phyloP scores from a whole-genome alignment of 30 jellyfish, hydroid and myxozoan species.

The Aurelia coerulea region DNA sequence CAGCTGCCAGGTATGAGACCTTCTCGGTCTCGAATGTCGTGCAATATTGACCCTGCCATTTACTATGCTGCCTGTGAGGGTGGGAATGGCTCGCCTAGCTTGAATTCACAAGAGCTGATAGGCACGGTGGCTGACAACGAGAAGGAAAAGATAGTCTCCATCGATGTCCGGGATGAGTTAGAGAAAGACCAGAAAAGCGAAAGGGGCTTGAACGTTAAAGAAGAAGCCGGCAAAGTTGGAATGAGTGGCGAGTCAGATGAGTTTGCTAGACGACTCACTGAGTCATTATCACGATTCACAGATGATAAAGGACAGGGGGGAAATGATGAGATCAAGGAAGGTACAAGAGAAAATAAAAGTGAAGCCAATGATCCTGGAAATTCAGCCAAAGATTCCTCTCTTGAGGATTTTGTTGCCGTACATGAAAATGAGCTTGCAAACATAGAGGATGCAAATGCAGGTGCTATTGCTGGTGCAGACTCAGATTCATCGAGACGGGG shows the following conservation, averaged over 20 bases:
- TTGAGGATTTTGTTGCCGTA: constrained; percentile 13
- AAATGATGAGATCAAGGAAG: not conserved
- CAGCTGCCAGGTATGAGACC: constrained; percentile 37
- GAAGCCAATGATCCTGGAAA: not conserved
- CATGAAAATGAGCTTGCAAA: constrained; percentile 12
- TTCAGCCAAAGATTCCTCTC: not conserved
- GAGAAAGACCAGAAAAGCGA: not conserved
- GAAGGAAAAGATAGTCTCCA: constrained; percentile 40
- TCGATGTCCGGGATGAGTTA: constrained; percentile 20
- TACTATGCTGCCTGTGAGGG: constrained; percentile 17
- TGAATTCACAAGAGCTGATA: constrained; percentile 29
- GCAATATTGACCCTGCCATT: constrained; percentile 36
- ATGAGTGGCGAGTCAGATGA: not conserved
- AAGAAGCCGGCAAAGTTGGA: not conserved
- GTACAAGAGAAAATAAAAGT: not conserved
- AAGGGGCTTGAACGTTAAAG: not conserved
- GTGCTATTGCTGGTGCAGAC: constrained; percentile 13
- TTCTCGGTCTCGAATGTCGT: constrained; percentile 47
- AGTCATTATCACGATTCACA: not conserved
- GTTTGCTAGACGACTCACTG: not conserved
- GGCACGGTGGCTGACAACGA: constrained; percentile 26
- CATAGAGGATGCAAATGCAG: constrained; percentile 9
- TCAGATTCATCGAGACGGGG: constrained; percentile 10
- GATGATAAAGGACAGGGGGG: not conserved
- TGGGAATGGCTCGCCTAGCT: constrained; percentile 6